Conservation (phyloP, 2,888 invertebrate species). For the Acleris emargana region DNA sequence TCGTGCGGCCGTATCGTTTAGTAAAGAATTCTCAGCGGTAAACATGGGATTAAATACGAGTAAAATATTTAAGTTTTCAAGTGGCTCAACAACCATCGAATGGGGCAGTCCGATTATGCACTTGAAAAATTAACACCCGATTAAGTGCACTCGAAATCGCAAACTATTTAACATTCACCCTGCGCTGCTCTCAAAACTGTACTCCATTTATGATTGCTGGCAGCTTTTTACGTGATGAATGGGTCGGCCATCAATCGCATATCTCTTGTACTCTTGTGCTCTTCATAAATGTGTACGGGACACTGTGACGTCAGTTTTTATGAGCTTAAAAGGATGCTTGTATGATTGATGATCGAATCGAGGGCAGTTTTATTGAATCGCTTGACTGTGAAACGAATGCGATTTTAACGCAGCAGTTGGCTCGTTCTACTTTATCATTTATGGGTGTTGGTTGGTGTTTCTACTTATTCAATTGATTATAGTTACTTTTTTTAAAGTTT, state of each 20-base stretch:
- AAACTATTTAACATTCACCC: conserved; percentile 39
- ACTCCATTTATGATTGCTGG: conserved; percentile 51
- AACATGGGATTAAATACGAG: no score
- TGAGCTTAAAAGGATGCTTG: conserved; percentile 57
- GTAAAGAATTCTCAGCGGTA: no score
- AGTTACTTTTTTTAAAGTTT: no score
- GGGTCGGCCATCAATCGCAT: conserved; percentile 71
- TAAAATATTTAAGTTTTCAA: conserved; percentile 5
- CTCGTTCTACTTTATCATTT: conserved; percentile 8
- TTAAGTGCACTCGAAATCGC: conserved; percentile 15
- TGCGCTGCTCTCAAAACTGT: conserved; percentile 49
- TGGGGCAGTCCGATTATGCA: conserved; percentile 7
- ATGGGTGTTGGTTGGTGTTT: not conserved
- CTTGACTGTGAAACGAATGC: conserved; percentile 56
- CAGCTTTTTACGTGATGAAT: conserved; percentile 67
- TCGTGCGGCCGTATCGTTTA: no score
- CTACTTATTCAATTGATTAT: not conserved
- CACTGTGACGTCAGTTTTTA: conserved; percentile 74
- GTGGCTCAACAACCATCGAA: conserved; percentile 1
- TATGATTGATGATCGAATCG: conserved; percentile 62
- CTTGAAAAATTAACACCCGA: not conserved
- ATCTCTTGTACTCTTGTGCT: conserved; percentile 70
- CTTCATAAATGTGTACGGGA: conserved; percentile 81
- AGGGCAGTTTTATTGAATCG: conserved; percentile 67
- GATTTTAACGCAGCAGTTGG: conserved; percentile 38